Evolutionary conservation across 2,888 invertebrate species (phyloP).

Genomic region (Drosophila rellima): DNA sequence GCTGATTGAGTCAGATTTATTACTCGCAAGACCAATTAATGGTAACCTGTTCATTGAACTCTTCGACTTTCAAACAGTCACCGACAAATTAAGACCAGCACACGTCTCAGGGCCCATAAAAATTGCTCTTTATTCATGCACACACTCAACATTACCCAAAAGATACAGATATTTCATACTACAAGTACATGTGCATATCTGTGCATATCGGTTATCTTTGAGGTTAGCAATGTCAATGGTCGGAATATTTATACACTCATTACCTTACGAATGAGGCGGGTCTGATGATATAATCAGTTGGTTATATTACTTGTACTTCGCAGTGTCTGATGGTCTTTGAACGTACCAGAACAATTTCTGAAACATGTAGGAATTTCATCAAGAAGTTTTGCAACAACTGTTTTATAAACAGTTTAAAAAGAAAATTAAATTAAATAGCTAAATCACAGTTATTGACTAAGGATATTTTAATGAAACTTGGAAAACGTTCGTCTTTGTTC

Average conservation of each 20-base stretch:
- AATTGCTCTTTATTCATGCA: slow-evolving; percentile 34
- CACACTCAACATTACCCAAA: slow-evolving; percentile 3
- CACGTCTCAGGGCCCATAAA: slow-evolving; percentile 66
- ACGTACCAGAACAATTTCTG: not conserved
- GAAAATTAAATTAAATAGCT: too few species aligned
- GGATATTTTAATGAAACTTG: too few species aligned
- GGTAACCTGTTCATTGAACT: slow-evolving; percentile 69
- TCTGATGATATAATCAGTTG: not conserved
- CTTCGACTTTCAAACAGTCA: slow-evolving; percentile 8
- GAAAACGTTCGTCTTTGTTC: too few species aligned
- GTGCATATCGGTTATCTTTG: slow-evolving; percentile 48
- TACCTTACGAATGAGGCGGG: not conserved
- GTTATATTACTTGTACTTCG: not conserved
- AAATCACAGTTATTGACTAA: too few species aligned
- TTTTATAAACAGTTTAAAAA: too few species aligned
- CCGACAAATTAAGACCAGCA: slow-evolving; percentile 56
- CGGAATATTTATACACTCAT: slow-evolving; percentile 23
- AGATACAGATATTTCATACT: slow-evolving; percentile 13
- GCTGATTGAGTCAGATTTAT: not conserved
- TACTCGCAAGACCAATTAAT: not conserved
- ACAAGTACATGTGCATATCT: not conserved
- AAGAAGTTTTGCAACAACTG: not conserved
- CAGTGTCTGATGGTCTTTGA: not conserved
- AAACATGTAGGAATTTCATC: not conserved
- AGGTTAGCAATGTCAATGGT: slow-evolving; percentile 19